These are phyloP conservation scores for Craseonycteris thonglongyai DNA, from an alignment of 2,113 vertebrate genomes.

Conservation along the genomic window DNA sequence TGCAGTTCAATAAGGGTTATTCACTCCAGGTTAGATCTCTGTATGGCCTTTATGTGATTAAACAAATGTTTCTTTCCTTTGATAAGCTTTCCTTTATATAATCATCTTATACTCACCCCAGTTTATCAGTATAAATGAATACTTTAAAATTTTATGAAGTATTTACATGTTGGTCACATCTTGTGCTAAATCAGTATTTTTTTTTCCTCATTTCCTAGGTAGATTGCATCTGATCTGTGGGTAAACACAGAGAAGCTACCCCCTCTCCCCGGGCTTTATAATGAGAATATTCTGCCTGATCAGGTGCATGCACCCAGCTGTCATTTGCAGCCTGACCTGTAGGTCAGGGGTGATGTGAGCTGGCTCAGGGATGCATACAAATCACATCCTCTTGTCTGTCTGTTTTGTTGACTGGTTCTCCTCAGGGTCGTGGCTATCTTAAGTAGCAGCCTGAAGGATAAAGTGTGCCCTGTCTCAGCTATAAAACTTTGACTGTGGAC, in stretches of 20 bases:
- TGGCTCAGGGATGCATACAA: constrained; percentile 86
- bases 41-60: constrained; percentile 32
- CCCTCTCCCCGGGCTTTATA: constrained; percentile 82
- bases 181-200: constrained; percentile 75
- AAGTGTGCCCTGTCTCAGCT: constrained; percentile 85
- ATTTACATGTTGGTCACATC: constrained; percentile 74
- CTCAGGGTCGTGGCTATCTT: constrained; percentile 88
- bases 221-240: constrained; percentile 81
- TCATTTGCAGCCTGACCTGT: constrained; percentile 86
- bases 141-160: constrained; percentile 75
- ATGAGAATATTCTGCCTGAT: constrained; percentile 87
- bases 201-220: constrained; percentile 77
- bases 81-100: constrained; percentile 55
- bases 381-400: constrained; percentile 88
- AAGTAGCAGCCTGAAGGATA: constrained; percentile 88
- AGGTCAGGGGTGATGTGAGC: constrained; percentile 86
- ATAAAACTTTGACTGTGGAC: constrained; percentile 86
- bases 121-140: constrained; percentile 70
- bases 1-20: not conserved
- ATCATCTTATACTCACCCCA: constrained; percentile 34
- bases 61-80: constrained; percentile 54
- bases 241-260: constrained; percentile 79
- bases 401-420: constrained; percentile 90
- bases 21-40: not conserved
- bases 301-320: constrained; percentile 86